These are phyloP conservation scores for Corythaixoides concolor DNA, from an alignment of 2,113 vertebrate species.

Conservation along the genomic window DNA sequence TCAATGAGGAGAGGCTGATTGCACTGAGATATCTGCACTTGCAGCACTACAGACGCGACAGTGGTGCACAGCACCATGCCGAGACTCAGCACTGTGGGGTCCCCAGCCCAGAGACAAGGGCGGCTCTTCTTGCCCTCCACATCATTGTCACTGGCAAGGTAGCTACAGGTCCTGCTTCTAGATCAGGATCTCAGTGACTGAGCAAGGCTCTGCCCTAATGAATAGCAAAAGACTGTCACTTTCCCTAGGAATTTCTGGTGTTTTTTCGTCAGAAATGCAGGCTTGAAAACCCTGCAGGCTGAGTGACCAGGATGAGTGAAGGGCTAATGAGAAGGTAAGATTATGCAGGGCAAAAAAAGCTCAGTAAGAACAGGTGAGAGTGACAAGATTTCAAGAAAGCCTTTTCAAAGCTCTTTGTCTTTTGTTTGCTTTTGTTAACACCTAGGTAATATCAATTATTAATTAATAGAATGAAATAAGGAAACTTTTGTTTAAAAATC, in stretches of 20 bases:
- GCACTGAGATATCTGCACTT: no score
- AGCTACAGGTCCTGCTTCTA: background rate
- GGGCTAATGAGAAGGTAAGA: background rate
- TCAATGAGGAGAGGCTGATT: background rate
- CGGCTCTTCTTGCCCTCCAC: fast-evolving
- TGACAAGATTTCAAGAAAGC: background rate
- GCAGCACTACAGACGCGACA: background rate
- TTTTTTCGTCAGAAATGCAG: background rate
- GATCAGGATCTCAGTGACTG: background rate
- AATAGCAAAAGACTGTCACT: background rate
- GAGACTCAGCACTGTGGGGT: fast-evolving
- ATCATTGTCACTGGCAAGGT: fast-evolving
- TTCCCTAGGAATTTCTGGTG: background rate
- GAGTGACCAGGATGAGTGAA: background rate
- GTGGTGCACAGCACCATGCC: fast-evolving
- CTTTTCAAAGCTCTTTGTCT: background rate
- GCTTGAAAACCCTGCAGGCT: background rate
- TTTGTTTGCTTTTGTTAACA: background rate
- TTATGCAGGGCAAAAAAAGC: background rate
- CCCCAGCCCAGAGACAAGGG: background rate
- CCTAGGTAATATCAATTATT: background rate
- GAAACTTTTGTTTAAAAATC: background rate
- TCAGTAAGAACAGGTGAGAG: background rate
- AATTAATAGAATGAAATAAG: background rate
- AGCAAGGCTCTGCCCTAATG: background rate